Percentiles rank a stretch among this genome's conserved stretches.
Conservation (phyloP, 2,888 invertebrate species). For the Chouioia cunea region DNA sequence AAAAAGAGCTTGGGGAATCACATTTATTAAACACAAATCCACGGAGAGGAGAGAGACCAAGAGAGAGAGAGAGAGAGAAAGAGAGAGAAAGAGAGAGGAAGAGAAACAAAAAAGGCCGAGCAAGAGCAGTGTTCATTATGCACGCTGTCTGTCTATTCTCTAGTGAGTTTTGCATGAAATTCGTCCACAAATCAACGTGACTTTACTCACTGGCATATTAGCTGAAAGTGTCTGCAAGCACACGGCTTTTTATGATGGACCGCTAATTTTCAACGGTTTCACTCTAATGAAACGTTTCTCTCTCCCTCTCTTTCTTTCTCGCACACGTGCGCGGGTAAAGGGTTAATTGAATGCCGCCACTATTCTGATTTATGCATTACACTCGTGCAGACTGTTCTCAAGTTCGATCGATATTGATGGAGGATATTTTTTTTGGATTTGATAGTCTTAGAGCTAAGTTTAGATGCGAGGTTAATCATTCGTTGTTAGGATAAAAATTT, state of each 20-base stretch:
- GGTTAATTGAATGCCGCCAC: slow-evolving; percentile 38
- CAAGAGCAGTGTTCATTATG: not conserved
- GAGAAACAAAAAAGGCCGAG: not conserved
- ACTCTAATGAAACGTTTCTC: slow-evolving; percentile 35
- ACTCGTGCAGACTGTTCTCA: slow-evolving; percentile 20
- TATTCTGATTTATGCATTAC: slow-evolving; percentile 36
- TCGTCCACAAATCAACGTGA: slow-evolving; percentile 1
- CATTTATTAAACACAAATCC: slow-evolving; percentile 18
- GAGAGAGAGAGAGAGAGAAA: not conserved
- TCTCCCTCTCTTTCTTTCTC: too few species aligned
- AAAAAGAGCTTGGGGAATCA: slow-evolving; percentile 10
- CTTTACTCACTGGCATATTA: not conserved
- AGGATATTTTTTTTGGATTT: too few species aligned
- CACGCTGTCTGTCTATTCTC: slow-evolving; percentile 1
- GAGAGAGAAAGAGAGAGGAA: too few species aligned
- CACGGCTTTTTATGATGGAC: not conserved
- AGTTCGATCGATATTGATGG: slow-evolving; percentile 30
- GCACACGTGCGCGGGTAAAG: slow-evolving; percentile 12
- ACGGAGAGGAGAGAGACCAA: not conserved
- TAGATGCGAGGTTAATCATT: too few species aligned
- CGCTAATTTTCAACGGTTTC: slow-evolving; percentile 24
- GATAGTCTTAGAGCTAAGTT: too few species aligned
- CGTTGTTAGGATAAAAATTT: too few species aligned
- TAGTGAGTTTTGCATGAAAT: too few species aligned
- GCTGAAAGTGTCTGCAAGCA: slow-evolving; percentile 1